phyloP scores from a whole-genome alignment of 1,140 invertebrate genomes.

The Popillia japonica region DNA sequence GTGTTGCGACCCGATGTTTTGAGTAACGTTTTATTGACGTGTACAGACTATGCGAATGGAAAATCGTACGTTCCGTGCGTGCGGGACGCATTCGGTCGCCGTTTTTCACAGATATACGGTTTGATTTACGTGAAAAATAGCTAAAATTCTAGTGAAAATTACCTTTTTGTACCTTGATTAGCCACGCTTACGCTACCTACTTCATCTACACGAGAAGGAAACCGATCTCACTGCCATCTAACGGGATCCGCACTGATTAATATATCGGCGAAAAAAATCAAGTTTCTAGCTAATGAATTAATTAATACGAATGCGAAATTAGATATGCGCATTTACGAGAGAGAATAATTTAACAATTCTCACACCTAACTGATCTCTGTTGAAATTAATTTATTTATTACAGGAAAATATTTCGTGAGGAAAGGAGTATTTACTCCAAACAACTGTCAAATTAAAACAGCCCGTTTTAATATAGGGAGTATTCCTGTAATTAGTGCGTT shows the following conservation, averaged over 20 bases:
- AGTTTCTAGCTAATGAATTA: too few relatives aligned
- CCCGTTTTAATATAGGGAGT: too few relatives aligned
- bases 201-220: constrained; percentile 52
- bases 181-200: constrained; percentile 66
- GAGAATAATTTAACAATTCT: too few relatives aligned
- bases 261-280: background rate
- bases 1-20: constrained; percentile 45
- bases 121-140: constrained; percentile 55
- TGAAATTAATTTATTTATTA: too few relatives aligned
- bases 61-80: constrained; percentile 31
- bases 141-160: constrained; percentile 56
- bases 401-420: too few relatives aligned
- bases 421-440: too few relatives aligned
- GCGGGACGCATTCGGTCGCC: constrained; percentile 36
- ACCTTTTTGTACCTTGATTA: constrained; percentile 74
- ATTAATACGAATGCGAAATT: too few relatives aligned
- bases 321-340: too few relatives aligned
- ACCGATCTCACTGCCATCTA: constrained; percentile 40
- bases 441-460: too few relatives aligned
- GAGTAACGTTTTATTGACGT: constrained; percentile 49
- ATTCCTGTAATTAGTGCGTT: too few relatives aligned
- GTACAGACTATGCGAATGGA: constrained; percentile 38
- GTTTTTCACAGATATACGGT: constrained; percentile 52
- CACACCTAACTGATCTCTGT: too few relatives aligned
- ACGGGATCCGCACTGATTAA: background rate